These are phyloP conservation scores for Pangasius sanitwongsei DNA, from an alignment of 2,797 vertebrate species.

Conservation along the genomic window DNA sequence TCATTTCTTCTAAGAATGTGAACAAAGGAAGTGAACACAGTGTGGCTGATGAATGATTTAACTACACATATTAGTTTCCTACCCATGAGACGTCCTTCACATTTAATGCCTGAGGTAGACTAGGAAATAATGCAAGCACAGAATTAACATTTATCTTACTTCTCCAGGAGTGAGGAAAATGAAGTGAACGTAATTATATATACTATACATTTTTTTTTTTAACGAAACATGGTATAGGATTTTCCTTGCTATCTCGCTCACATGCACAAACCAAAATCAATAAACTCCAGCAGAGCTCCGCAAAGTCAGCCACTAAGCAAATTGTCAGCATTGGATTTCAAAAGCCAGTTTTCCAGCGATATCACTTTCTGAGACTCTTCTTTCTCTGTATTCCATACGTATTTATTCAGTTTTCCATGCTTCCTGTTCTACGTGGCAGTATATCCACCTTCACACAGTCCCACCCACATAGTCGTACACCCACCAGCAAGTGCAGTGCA, in stretches of 20 bases:
- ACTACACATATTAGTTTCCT: background rate
- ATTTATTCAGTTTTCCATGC: background rate
- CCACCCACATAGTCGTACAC: background rate
- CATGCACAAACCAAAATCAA: slow-evolving; percentile 66
- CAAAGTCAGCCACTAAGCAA: slow-evolving; percentile 71
- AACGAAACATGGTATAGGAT: slow-evolving; percentile 54
- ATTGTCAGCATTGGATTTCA: slow-evolving; percentile 74
- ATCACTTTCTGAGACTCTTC: slow-evolving; percentile 47
- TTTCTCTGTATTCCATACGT: slow-evolving; percentile 13
- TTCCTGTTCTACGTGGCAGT: background rate
- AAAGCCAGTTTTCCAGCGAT: slow-evolving; percentile 62
- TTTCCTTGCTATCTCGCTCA: slow-evolving; percentile 46
- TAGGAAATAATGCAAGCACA: slow-evolving; percentile 66
- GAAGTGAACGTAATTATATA: slow-evolving; percentile 73
- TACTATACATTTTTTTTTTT: slow-evolving; percentile 65
- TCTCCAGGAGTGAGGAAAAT: slow-evolving; percentile 68
- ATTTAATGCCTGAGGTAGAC: slow-evolving; percentile 62
- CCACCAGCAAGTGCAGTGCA: background rate
- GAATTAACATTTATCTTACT: slow-evolving; percentile 69
- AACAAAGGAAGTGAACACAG: background rate
- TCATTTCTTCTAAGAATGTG: background rate
- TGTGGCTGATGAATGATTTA: background rate
- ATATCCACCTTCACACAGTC: background rate
- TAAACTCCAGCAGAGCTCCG: slow-evolving; percentile 66
- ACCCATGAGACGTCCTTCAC: slow-evolving; percentile 41